Evolutionary conservation across 2,113 vertebrate genomes (phyloP).

Genomic region (Emydura subglobosa): DNA sequence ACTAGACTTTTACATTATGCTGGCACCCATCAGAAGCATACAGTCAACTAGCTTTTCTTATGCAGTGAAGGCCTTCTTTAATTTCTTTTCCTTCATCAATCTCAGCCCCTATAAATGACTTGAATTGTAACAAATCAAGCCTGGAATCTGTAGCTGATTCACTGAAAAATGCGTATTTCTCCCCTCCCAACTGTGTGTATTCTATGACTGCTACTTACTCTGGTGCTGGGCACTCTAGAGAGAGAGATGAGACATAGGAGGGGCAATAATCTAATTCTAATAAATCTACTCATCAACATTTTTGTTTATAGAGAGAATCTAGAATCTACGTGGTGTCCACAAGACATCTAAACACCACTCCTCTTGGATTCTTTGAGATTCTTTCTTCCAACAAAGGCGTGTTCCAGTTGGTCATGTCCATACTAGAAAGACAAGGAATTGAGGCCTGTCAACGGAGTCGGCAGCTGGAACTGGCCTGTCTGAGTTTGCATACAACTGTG

Average conservation of each 20-base stretch:
- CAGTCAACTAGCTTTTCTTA: neutral
- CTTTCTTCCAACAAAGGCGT: neutral
- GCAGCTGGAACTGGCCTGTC: neutral
- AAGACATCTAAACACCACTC: accelerated
- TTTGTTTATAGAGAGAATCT: neutral
- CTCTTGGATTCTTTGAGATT: neutral
- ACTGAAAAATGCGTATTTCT: neutral
- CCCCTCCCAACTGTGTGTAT: neutral
- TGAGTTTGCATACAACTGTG: neutral
- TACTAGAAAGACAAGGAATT: neutral
- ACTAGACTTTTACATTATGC: neutral
- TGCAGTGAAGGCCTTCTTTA: neutral
- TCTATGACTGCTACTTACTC: neutral
- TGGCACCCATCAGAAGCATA: neutral
- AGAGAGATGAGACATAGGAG: neutral
- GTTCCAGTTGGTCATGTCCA: neutral
- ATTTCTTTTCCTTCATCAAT: neutral
- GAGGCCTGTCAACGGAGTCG: neutral
- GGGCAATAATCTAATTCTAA: too few relatives aligned
- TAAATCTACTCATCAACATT: accelerated
- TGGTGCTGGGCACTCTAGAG: neutral
- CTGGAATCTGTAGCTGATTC: neutral
- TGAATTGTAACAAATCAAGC: neutral
- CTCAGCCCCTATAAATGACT: neutral
- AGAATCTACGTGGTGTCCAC: accelerated